Conservation (phyloP, 2,113 vertebrate genomes). For the Scortum barcoo region DNA sequence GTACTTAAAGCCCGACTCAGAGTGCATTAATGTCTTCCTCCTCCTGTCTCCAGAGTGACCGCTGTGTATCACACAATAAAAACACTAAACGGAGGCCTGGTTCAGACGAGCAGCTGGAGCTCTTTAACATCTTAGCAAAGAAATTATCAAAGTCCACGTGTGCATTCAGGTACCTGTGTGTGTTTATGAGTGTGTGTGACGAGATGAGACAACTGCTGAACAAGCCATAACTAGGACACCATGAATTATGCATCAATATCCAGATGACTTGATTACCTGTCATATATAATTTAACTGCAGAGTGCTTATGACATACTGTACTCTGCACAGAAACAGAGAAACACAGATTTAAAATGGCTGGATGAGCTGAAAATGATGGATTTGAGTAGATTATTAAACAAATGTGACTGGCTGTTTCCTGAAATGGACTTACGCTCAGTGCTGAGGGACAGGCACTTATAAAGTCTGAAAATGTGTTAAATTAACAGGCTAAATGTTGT, state of each 20-base stretch:
- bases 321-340: neutral
- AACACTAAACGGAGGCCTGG: neutral
- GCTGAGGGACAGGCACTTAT: neutral
- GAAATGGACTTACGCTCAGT: neutral
- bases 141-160: slow-evolving; percentile 10
- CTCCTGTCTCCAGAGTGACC: neutral
- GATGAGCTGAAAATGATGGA: neutral
- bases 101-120: slow-evolving; percentile 1
- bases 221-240: slow-evolving; percentile 42
- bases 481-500: neutral
- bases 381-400: neutral
- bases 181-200: neutral
- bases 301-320: slow-evolving; percentile 18
- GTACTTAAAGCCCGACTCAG: neutral
- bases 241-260: slow-evolving; percentile 68
- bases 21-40: slow-evolving; percentile 1
- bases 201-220: slow-evolving; percentile 38
- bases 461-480: neutral
- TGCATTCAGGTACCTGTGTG: slow-evolving; percentile 7
- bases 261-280: slow-evolving; percentile 37
- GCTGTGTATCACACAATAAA: neutral
- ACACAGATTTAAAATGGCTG: neutral
- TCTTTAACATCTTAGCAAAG: slow-evolving; percentile 21
- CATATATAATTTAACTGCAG: slow-evolving; percentile 31
- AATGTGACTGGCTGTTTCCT: neutral